phyloP scores from a whole-genome alignment of 2,888 invertebrate genomes.

The Leptinotarsa juncta region DNA sequence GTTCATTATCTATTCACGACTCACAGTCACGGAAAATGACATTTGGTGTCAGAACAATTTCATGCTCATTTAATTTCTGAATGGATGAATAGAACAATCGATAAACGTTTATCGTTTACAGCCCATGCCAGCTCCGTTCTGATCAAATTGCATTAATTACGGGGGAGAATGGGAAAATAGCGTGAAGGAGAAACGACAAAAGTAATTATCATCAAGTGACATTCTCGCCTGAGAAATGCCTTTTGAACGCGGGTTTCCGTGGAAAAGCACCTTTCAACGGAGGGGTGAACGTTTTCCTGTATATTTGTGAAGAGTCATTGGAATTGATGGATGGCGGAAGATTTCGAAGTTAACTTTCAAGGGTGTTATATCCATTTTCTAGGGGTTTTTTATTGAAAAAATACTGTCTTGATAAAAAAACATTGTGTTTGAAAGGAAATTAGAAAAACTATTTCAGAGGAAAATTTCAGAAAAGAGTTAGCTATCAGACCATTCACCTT shows the following conservation, averaged over 20 bases:
- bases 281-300: neutral
- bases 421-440: no score
- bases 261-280: neutral
- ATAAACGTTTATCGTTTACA: constrained; percentile 16
- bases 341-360: neutral
- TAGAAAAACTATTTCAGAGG: no score
- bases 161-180: constrained; percentile 31
- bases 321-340: neutral
- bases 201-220: constrained; percentile 56
- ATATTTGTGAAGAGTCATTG: neutral
- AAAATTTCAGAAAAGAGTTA: no score
- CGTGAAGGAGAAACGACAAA: constrained; percentile 50
- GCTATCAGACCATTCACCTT: no score
- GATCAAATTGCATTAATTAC: constrained; percentile 35
- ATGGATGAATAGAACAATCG: constrained; percentile 13
- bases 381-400: no score
- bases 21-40: neutral
- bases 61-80: constrained; percentile 14
- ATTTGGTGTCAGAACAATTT: constrained; percentile 16
- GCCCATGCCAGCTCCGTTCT: constrained; percentile 11
- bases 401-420: no score
- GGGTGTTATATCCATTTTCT: no score
- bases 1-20: neutral
- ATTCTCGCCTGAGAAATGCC: constrained; percentile 51
- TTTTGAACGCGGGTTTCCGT: constrained; percentile 52